Percentiles rank a stretch among this genome's conserved stretches.
Evolutionary conservation across 2,797 vertebrate species (phyloP).

Genomic region (Sparus aurata): DNA sequence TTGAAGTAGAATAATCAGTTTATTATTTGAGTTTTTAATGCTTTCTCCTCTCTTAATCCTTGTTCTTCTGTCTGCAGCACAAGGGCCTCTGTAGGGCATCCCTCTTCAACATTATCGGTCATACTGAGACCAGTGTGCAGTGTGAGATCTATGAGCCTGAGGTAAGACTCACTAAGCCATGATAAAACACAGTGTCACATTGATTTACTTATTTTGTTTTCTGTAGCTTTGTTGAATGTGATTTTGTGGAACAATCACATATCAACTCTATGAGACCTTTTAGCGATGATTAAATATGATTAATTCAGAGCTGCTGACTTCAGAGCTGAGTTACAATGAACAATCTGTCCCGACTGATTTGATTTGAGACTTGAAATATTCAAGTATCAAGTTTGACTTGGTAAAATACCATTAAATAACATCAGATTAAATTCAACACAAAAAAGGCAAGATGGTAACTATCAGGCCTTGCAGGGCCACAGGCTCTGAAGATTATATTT

Average conservation of each 20-base stretch:
- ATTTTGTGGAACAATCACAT: not conserved
- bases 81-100: conserved; percentile 82
- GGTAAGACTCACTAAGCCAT: conserved; percentile 63
- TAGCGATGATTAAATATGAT: not conserved
- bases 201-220: not conserved
- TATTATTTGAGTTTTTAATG: not conserved
- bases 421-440: not conserved
- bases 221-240: not conserved
- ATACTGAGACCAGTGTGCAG: not conserved
- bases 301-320: not conserved
- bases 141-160: conserved; percentile 86
- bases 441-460: too few relatives aligned
- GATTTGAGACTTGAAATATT: not conserved
- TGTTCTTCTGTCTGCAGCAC: conserved; percentile 73
- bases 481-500: too few relatives aligned
- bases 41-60: not conserved
- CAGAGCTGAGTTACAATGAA: not conserved
- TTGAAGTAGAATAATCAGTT: not conserved
- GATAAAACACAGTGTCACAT: not conserved
- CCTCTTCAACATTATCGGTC: not conserved
- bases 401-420: not conserved
- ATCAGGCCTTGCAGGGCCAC: too few relatives aligned
- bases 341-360: not conserved
- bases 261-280: not conserved
- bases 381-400: not conserved